A percentile compares a stretch with the other conserved stretches of the same genome.
Conservation (phyloP, 2,888 invertebrate species). For the Junonia oenone region DNA sequence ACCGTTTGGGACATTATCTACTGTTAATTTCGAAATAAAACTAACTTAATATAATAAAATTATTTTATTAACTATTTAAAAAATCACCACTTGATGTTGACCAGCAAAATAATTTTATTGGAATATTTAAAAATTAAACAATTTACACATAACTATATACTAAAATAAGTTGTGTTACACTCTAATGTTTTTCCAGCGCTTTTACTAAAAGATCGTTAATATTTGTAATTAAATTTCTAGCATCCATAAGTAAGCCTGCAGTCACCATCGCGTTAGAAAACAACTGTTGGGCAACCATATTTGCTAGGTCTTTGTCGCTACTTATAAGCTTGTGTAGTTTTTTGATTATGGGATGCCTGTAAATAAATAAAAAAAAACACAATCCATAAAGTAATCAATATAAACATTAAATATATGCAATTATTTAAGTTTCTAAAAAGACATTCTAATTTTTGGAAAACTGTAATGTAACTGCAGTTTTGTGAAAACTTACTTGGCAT, state of each 20-base stretch:
- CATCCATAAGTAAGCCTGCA: slow-evolving; percentile 95
- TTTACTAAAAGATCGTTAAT: slow-evolving; percentile 92
- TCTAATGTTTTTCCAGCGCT: slow-evolving; percentile 85
- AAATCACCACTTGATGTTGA: not conserved
- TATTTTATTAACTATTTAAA: not conserved
- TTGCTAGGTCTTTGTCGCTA: slow-evolving; percentile 88
- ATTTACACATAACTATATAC: not conserved
- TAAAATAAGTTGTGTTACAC: not conserved
- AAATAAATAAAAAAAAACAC: not conserved
- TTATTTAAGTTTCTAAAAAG: too few relatives aligned
- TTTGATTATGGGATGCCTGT: slow-evolving; percentile 92
- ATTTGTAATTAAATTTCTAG: slow-evolving; percentile 88
- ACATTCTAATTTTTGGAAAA: too few relatives aligned
- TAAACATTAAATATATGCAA: too few relatives aligned
- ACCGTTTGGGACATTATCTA: too few relatives aligned
- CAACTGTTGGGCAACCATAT: slow-evolving; percentile 91
- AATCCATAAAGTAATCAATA: not conserved
- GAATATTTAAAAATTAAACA: not conserved
- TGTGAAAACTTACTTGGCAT: slow-evolving; percentile 85
- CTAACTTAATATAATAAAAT: not conserved
- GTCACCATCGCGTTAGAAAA: slow-evolving; percentile 97
- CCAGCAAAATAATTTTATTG: not conserved
- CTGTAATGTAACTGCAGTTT: too few relatives aligned
- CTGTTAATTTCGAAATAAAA: too few relatives aligned
- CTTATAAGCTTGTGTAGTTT: slow-evolving; percentile 88